These are phyloP conservation scores for Butorides virescens DNA, from an alignment of 2,113 vertebrate genomes.

Conservation along the genomic window DNA sequence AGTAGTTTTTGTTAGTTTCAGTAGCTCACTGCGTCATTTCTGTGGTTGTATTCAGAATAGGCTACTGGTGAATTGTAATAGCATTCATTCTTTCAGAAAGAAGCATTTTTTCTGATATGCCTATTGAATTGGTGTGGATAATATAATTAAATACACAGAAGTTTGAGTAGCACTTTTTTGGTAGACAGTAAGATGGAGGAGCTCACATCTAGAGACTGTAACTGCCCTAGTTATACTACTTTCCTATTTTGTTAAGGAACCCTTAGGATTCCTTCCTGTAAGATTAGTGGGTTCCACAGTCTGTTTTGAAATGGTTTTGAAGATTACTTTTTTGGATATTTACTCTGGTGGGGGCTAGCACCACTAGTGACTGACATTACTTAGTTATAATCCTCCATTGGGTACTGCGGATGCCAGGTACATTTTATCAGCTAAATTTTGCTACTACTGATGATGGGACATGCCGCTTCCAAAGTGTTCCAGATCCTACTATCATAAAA, in stretches of 20 bases:
- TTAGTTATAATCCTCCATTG: background rate
- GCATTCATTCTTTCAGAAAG: background rate
- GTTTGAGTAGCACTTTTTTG: background rate
- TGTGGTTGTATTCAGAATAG: background rate
- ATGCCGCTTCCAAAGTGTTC: background rate
- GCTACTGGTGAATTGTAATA: background rate
- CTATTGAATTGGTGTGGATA: background rate
- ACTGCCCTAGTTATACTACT: background rate
- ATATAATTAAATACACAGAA: background rate
- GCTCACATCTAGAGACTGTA: background rate
- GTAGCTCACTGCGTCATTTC: background rate
- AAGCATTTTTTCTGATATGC: background rate
- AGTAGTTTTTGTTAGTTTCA: background rate
- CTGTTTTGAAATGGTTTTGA: background rate
- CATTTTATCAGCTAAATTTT: background rate
- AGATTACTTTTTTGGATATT: background rate
- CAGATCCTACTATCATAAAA: background rate
- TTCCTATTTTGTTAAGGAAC: background rate
- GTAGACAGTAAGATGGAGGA: background rate
- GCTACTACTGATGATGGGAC: background rate
- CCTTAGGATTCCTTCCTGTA: background rate
- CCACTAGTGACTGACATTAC: fast-evolving
- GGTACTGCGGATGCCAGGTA: fast-evolving
- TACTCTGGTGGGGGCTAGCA: background rate
- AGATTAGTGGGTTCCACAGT: background rate